Base-by-base conservation (phyloP, 2,797 vertebrate species). In the Vireo griseus region DNA sequence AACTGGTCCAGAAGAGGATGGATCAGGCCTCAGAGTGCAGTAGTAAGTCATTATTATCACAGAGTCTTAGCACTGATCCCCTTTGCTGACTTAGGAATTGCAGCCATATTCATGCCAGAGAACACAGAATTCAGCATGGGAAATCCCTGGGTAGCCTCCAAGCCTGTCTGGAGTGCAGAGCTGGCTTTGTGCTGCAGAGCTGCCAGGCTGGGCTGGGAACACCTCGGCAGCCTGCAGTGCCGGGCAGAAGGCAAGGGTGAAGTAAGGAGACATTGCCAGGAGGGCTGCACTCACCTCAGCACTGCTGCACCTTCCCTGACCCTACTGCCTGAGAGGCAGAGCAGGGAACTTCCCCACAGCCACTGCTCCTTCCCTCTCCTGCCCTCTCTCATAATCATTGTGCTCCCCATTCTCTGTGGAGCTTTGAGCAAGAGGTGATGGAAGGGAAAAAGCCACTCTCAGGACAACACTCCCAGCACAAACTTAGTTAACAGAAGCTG, bases 121-220 rank as follows among this genome's bases (percentile, higher is more conserved):
- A 88, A 82, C 22, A 2, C 25, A 71, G 67, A 59, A 95, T 51
- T 52, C 79, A 85, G 85, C 83, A n/a, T 2, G 15, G 92, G 86
- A 87, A 96, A 94, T 66, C 87, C 87, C 86, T 87, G 80, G 54
- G 93, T 4, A 66, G 80, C 37, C 95, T 94, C 92, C 92, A 96
- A 87, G 86, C 77, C 24, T 37, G 68, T 54, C 89, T 85, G 91
- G 67, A 93, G 48, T 16, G 72, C 76, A 73, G 77, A 77, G 71
- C 68, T 68, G 77, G 39, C 65, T 71, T 47, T 91, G 78, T 59
- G 52, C 18, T 55, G 67, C 63, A 52, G 74, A 77, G 85, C 75
- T 79, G 73, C 65, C 73, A 54, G 71, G 35, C 78, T 81, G 72
- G 29, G 61, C 80, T 72, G 65, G 33, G 39, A 76, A 74, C 80